Percentiles rank a stretch among this genome's conserved stretches.
These are phyloP conservation scores for Lepidonotus clava DNA, from an alignment of 2,888 invertebrate species.

Conservation along the genomic window DNA sequence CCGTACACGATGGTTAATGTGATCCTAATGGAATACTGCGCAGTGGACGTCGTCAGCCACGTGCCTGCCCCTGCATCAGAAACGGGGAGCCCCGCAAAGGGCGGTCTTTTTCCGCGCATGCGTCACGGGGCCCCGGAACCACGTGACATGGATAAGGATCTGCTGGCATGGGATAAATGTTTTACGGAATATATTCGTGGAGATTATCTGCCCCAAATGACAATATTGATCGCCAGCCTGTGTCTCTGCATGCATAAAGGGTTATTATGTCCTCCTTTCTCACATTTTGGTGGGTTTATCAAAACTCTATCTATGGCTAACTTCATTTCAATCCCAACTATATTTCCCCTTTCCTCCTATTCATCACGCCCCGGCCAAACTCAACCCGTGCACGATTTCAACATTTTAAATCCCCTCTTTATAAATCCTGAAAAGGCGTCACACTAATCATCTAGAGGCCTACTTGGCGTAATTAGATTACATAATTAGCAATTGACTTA, in stretches of 20 bases:
- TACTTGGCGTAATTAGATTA: conserved; percentile 41
- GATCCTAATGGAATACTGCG: conserved; percentile 41
- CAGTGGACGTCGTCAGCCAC: conserved; percentile 10
- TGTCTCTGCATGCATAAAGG: neutral
- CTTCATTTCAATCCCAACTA: neutral
- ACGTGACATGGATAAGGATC: conserved; percentile 21
- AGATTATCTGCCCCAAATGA: neutral
- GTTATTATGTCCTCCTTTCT: neutral
- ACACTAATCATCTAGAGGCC: conserved; percentile 20
- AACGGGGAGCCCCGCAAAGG: neutral
- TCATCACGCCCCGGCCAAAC: neutral
- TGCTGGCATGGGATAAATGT: neutral
- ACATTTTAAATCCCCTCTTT: neutral
- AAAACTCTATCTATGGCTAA: conserved; percentile 13
- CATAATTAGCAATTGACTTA: conserved; percentile 39
- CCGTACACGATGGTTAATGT: conserved; percentile 28
- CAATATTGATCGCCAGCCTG: neutral
- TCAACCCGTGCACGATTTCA: neutral
- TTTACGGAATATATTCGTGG: neutral
- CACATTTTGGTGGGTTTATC: conserved; percentile 6
- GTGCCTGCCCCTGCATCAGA: conserved; percentile 28
- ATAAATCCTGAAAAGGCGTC: too few species aligned
- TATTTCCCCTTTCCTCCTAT: neutral
- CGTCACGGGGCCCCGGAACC: conserved; percentile 20
- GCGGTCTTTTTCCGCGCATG: conserved; percentile 14